These are phyloP conservation scores for Chamaea fasciata DNA, from an alignment of 2,113 vertebrate species.

Conservation along the genomic window DNA sequence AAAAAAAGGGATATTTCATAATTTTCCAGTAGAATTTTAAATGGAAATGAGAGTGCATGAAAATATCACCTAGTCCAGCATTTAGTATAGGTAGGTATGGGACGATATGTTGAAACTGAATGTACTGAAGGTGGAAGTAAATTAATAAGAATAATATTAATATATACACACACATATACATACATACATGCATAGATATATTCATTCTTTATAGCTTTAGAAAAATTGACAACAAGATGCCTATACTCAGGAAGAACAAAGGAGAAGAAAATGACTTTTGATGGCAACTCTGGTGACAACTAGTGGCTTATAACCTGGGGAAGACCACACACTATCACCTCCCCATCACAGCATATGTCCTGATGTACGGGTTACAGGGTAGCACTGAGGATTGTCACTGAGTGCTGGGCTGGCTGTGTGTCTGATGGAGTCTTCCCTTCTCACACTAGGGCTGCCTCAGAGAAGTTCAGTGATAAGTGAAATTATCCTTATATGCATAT, in stretches of 20 bases:
- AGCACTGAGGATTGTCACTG: neutral
- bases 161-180: too few relatives aligned
- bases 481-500: neutral
- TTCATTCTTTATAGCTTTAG: neutral
- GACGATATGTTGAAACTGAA: neutral
- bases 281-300: neutral
- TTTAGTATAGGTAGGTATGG: neutral
- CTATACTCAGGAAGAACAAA: neutral
- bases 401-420: neutral
- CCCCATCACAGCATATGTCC: neutral
- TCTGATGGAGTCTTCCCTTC: neutral
- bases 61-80: neutral
- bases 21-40: conserved; percentile 67
- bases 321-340: neutral
- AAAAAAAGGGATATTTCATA: conserved; percentile 56
- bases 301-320: neutral
- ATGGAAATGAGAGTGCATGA: conserved; percentile 43
- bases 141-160: neutral
- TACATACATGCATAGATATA: neutral
- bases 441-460: neutral
- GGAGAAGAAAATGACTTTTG: neutral
- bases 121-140: neutral
- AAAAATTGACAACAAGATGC: neutral
- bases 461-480: neutral
- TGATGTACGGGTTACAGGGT: neutral